Evolutionary conservation across 1,140 invertebrate species (phyloP).

Genomic region (Calliopsis andreniformis): DNA sequence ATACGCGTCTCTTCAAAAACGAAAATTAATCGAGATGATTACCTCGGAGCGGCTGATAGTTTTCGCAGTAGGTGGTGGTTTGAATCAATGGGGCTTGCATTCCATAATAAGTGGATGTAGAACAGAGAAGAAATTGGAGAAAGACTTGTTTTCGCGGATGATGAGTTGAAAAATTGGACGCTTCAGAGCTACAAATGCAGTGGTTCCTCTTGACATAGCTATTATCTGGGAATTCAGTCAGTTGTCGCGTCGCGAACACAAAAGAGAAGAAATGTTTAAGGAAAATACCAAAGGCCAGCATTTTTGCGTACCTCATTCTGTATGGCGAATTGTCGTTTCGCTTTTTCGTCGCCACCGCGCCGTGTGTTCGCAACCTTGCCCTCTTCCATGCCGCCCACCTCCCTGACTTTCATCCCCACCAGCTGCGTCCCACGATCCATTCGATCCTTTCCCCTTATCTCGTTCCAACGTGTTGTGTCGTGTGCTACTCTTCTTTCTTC

Average conservation of each 20-base stretch:
- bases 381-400: conserved; percentile 2
- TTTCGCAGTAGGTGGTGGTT: background rate
- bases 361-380: conserved; percentile 42
- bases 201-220: no score
- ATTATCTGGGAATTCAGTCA: no score
- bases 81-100: background rate
- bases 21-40: background rate
- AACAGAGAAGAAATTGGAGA: background rate
- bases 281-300: background rate
- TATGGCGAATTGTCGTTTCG: background rate
- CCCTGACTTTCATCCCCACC: conserved; percentile 31
- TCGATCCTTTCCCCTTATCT: conserved; percentile 49
- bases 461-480: conserved; percentile 36
- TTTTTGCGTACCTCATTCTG: background rate
- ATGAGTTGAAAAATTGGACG: no score
- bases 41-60: conserved; percentile 13
- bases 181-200: no score
- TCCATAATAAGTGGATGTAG: no score
- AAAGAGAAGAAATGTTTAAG: background rate
- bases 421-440: conserved; percentile 1
- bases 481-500: conserved; percentile 20
- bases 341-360: background rate
- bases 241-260: no score
- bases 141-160: no score
- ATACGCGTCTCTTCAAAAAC: background rate